Evolutionary conservation across 2,113 vertebrate species (phyloP).

Genomic region (Cyanoderma ruficeps): DNA sequence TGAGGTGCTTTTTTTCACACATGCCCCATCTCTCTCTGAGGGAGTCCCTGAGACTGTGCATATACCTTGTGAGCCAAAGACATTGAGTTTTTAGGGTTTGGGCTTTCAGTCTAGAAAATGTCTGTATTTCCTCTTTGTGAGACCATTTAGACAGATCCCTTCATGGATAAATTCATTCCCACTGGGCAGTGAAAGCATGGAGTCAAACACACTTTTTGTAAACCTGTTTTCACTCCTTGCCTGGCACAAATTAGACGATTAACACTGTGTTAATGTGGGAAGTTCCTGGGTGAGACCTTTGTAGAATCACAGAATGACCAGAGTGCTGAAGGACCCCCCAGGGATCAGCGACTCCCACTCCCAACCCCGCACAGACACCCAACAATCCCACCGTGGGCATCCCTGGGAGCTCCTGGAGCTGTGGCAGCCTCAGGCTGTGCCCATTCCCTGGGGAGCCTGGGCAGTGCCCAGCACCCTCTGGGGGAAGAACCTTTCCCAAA

Average conservation of each 20-base stretch:
- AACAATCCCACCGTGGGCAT: background rate
- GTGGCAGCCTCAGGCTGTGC: background rate
- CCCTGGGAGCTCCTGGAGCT: background rate
- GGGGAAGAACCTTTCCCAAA: background rate
- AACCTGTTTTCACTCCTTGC: background rate
- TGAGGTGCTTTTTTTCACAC: accelerated
- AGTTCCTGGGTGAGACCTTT: background rate
- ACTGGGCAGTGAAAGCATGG: accelerated
- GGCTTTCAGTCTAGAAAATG: background rate
- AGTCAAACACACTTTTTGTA: background rate
- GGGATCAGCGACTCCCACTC: accelerated
- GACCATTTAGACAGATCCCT: background rate
- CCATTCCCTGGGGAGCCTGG: background rate
- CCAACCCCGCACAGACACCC: background rate
- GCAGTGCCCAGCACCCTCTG: background rate
- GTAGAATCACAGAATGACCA: background rate
- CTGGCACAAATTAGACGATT: background rate
- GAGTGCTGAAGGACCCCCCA: background rate
- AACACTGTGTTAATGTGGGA: background rate
- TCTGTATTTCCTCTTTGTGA: background rate
- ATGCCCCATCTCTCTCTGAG: accelerated
- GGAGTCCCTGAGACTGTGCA: background rate
- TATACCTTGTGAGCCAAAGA: accelerated
- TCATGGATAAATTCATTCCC: background rate
- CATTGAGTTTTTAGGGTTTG: accelerated